Evolutionary conservation across 2,797 vertebrate species (phyloP).

Genomic region (Tamandua tetradactyla): DNA sequence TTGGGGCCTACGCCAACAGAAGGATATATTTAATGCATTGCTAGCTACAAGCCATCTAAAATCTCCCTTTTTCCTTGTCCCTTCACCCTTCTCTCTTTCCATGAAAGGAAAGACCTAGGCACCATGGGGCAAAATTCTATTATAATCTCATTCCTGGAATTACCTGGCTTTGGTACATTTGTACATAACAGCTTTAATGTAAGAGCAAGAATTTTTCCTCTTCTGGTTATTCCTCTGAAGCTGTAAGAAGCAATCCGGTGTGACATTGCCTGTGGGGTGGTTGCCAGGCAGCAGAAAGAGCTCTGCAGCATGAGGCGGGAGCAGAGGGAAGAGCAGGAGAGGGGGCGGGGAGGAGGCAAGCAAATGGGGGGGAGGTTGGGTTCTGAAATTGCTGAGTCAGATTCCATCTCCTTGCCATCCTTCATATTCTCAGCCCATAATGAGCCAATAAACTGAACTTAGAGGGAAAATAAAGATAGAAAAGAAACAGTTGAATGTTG

Average conservation of each 20-base stretch:
- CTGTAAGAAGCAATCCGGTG: conserved; percentile 73
- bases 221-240: conserved; percentile 77
- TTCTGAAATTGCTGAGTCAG: conserved; percentile 78
- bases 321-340: background rate
- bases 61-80: background rate
- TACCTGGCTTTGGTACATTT: conserved; percentile 49
- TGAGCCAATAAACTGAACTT: conserved; percentile 67
- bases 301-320: conserved; percentile 62
- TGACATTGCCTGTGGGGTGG: conserved; percentile 67
- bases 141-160: background rate
- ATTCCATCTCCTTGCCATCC: background rate
- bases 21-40: conserved; percentile 38
- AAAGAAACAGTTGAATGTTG: conserved; percentile 52
- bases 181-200: conserved; percentile 49
- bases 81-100: background rate
- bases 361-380: conserved; percentile 59
- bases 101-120: background rate
- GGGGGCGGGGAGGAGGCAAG: conserved; percentile 5
- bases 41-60: conserved; percentile 19
- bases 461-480: conserved; percentile 39
- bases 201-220: conserved; percentile 49
- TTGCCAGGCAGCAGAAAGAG: conserved; percentile 78
- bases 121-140: conserved; percentile 18
- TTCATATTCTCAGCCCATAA: conserved; percentile 59
- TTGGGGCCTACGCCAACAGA: conserved; percentile 12